These are phyloP conservation scores for Taurulus bubalis DNA, from an alignment of 2,113 vertebrate species.

Conservation along the genomic window DNA sequence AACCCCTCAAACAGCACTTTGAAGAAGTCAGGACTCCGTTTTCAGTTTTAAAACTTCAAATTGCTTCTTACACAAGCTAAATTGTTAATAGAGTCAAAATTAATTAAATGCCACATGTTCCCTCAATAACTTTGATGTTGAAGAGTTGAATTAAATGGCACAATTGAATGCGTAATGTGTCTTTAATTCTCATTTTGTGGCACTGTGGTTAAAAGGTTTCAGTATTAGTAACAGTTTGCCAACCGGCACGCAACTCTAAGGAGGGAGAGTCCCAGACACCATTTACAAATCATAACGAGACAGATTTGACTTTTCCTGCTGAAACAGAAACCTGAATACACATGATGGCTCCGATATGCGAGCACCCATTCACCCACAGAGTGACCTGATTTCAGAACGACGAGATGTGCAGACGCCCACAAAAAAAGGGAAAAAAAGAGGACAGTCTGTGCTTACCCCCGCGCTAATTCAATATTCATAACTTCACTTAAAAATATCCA, in stretches of 20 bases:
- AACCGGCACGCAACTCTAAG: background rate
- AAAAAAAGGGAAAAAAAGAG: background rate
- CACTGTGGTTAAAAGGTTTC: background rate
- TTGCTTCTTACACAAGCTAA: background rate
- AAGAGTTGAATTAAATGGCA: background rate
- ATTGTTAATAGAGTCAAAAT: background rate
- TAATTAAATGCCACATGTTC: background rate
- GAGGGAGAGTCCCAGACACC: rapidly evolving
- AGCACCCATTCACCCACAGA: slow-evolving; percentile 11
- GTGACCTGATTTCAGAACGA: slow-evolving; percentile 61
- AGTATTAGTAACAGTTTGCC: background rate
- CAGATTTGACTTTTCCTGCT: background rate
- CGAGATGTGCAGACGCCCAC: slow-evolving; percentile 50
- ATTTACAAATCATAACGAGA: background rate
- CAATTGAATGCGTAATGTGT: background rate
- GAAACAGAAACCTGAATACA: slow-evolving; percentile 20
- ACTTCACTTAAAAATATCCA: slow-evolving; percentile 68
- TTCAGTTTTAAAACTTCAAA: background rate
- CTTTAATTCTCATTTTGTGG: background rate
- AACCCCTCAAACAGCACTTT: background rate
- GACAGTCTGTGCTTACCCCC: slow-evolving; percentile 32
- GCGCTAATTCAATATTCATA: slow-evolving; percentile 69
- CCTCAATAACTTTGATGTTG: background rate
- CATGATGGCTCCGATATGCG: slow-evolving; percentile 11
- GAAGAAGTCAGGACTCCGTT: background rate